Conservation (phyloP, 2,888 invertebrate genomes). For the Meganola albula region DNA sequence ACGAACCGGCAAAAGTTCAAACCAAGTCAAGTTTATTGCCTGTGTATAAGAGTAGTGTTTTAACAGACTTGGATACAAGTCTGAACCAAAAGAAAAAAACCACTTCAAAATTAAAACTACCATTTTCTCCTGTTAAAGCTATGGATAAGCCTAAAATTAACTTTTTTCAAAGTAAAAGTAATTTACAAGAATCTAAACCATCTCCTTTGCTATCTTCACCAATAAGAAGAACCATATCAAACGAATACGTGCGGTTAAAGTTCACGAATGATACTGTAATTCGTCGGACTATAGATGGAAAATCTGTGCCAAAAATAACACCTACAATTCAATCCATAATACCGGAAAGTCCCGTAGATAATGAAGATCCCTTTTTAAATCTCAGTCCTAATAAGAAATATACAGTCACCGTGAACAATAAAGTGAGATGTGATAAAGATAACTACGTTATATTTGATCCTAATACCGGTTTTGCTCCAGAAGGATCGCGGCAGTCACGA, state of each 20-base stretch:
- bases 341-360: conserved; percentile 71
- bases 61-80: conserved; percentile 46
- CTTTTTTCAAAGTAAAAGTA: conserved; percentile 61
- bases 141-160: conserved; percentile 69
- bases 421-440: conserved; percentile 72
- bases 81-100: conserved; percentile 50
- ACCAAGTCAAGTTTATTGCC: conserved; percentile 60
- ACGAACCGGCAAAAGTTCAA: conserved; percentile 40
- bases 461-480: conserved; percentile 62
- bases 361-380: conserved; percentile 67
- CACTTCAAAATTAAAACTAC: conserved; percentile 58
- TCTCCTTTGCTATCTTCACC: conserved; percentile 61
- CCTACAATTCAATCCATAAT: conserved; percentile 73
- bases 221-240: conserved; percentile 68
- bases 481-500: conserved; percentile 42
- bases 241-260: conserved; percentile 69
- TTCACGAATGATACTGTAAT: conserved; percentile 66
- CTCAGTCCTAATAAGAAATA: conserved; percentile 75
- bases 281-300: conserved; percentile 63
- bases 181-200: conserved; percentile 45
- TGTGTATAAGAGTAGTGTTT: conserved; percentile 55
- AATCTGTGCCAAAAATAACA: conserved; percentile 66
- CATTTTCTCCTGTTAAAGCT: conserved; percentile 59
- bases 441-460: conserved; percentile 75
- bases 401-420: conserved; percentile 71